phyloP scores from a whole-genome alignment of 1,140 invertebrate species.

The Meloidogyne exigua region DNA sequence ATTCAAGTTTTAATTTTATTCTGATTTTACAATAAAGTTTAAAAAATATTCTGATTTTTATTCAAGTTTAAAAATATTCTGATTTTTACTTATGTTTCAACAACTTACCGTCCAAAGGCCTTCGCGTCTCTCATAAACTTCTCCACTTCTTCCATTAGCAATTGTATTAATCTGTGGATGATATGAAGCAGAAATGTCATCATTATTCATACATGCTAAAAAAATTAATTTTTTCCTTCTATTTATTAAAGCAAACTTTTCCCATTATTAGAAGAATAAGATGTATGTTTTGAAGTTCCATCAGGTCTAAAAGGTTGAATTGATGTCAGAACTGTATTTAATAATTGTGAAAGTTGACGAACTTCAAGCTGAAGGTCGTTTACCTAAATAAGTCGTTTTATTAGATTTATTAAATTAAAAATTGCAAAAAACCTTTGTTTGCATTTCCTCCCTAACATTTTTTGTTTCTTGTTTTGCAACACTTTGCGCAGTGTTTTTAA shows the following conservation, averaged over 20 bases:
- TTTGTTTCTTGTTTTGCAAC: constrained; percentile 24
- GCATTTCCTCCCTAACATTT: constrained; percentile 9
- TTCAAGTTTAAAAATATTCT: too few relatives aligned
- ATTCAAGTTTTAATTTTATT: too few relatives aligned
- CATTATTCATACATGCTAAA: constrained; percentile 18
- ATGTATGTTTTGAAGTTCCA: constrained; percentile 6
- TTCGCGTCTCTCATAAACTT: not conserved
- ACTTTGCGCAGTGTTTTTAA: not conserved
- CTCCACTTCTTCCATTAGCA: not conserved
- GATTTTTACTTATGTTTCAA: not conserved
- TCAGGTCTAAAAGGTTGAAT: constrained; percentile 9
- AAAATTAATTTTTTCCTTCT: not conserved
- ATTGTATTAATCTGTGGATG: not conserved
- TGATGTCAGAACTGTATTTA: constrained; percentile 12
- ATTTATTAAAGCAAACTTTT: not conserved
- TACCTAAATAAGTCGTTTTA: not conserved
- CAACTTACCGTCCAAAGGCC: constrained; percentile 24
- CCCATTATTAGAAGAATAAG: not conserved
- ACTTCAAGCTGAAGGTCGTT: constrained; percentile 13
- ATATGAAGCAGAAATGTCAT: not conserved
- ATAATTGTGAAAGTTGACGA: constrained; percentile 14
- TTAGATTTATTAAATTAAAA: too few relatives aligned
- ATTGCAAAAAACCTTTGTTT: not conserved
- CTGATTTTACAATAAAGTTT: too few relatives aligned
- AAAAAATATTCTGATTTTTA: too few relatives aligned